Evolutionary conservation across 1,140 invertebrate genomes (phyloP), one percentile per base, ranked within the genome.

Genomic region (Drosophila burlai): DNA sequence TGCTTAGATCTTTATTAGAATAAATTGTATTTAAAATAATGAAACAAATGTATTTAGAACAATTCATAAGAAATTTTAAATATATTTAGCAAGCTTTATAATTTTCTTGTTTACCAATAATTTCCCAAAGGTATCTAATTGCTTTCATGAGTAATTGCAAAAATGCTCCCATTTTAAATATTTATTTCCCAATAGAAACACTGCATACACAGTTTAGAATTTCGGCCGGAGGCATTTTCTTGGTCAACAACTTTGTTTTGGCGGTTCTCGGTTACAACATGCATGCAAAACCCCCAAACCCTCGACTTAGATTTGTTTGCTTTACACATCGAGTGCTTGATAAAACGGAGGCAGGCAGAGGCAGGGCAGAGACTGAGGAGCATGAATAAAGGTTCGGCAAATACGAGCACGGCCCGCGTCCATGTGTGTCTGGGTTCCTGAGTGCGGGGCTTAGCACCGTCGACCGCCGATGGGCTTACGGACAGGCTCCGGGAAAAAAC

Each of bases 271-370:
- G 21, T 43, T 49, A 69, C 62, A 69, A 38, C 38, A 16, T 11
- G 36, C 34, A 69, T 69, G 40, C 31, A 80, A 76, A 54, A 40
- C 68, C 54, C 57, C 38, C 38, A 57, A 75, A 78, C 36, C 61
- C 69, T 43, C 47, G 62, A 24, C 46, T 81, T 62, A n/a, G 36
- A 59, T 55, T 68, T 45, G 72, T 81, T 84, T 76, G 81, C 34
- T 24, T 72, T 52, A 67, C 61, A 58, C 60, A 62, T 72, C 65
- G 67, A 87, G 83, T 76, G 63, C 49, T 47, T 65, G 62, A 65
- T 80, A 80, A 68, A 79, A 62, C n/a, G 36, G 15, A 18, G 36
- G 47, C 47, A 11, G 29, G 16, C 24, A 11, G 16, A 3, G 26
- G 47, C 16, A 18, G n/a, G 50, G 18, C 18, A 5, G 13, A 36